A percentile compares a stretch with the other conserved stretches of the same genome.
These are phyloP conservation scores for Heteractis magnifica DNA, from an alignment of 92 coral and sea anemone species.

Conservation along the genomic window DNA sequence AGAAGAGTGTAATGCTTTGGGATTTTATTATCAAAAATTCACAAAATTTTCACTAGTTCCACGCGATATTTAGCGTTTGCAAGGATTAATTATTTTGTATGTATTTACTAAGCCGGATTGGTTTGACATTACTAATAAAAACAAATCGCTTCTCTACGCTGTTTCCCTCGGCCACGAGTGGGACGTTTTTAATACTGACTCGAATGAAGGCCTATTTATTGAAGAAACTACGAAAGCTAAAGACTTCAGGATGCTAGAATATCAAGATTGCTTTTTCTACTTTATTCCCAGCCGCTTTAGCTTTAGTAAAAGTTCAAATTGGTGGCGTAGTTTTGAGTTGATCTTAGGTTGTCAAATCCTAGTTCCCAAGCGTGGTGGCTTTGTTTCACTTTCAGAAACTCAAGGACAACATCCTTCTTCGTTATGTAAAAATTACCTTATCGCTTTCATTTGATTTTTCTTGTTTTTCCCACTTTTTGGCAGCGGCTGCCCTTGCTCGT, in stretches of 20 bases:
- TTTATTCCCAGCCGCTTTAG: background rate
- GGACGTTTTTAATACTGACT: background rate
- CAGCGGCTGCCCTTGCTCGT: constrained; percentile 20
- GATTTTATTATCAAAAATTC: no score
- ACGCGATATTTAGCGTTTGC: no score
- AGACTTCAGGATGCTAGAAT: constrained; percentile 17
- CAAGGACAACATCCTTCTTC: background rate
- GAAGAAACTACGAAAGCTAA: background rate
- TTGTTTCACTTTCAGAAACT: constrained; percentile 31
- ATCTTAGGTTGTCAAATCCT: background rate
- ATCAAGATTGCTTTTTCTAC: background rate
- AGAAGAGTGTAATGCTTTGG: no score
- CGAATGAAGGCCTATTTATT: background rate
- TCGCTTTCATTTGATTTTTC: background rate
- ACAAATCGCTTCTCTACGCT: background rate
- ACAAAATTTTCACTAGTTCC: no score
- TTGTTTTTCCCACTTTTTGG: constrained; percentile 28
- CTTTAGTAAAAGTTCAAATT: no score
- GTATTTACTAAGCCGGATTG: no score
- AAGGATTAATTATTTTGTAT: no score
- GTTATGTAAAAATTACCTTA: background rate
- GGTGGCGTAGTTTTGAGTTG: constrained; percentile 11
- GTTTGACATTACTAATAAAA: background rate
- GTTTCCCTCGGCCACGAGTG: background rate
- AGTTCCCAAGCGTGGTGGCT: constrained; percentile 1